Evolutionary conservation across 2,797 vertebrate species (phyloP).

Genomic region (Pteronotus mesoamericanus): DNA sequence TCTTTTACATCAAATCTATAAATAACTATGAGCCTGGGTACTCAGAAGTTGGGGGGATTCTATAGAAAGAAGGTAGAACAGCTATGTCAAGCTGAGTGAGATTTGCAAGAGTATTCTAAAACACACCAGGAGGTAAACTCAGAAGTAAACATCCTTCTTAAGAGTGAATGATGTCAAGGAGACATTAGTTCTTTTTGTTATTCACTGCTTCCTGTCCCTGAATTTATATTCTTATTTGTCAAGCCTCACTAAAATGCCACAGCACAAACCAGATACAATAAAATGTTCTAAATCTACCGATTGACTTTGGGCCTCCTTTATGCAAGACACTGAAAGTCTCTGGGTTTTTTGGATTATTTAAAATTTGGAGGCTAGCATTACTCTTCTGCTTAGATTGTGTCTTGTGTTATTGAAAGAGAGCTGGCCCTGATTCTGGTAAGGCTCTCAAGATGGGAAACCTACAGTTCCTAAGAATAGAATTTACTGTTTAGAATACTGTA

Average conservation of each 20-base stretch:
- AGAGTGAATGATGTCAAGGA: conserved; percentile 50
- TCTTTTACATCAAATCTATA: conserved; percentile 68
- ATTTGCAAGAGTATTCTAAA: conserved; percentile 66
- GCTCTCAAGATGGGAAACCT: conserved; percentile 70
- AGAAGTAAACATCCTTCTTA: conserved; percentile 59
- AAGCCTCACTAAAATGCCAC: conserved; percentile 28
- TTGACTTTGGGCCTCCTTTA: neutral
- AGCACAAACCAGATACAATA: conserved; percentile 24
- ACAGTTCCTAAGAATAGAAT: conserved; percentile 74
- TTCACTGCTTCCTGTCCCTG: conserved; percentile 38
- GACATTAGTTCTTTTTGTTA: conserved; percentile 51
- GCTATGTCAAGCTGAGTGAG: conserved; percentile 57
- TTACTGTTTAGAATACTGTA: conserved; percentile 53
- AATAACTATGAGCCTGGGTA: conserved; percentile 62
- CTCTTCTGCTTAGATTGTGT: conserved; percentile 56
- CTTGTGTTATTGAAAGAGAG: conserved; percentile 54
- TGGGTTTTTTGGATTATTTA: neutral
- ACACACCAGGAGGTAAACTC: conserved; percentile 61
- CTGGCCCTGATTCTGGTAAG: conserved; percentile 60
- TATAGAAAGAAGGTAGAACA: conserved; percentile 61
- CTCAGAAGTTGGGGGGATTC: conserved; percentile 29
- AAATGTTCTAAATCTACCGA: conserved; percentile 18
- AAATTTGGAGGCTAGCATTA: conserved; percentile 54
- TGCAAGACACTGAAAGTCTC: conserved; percentile 1
- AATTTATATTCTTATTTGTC: conserved; percentile 56